phyloP scores from a whole-genome alignment of 2,113 vertebrate species.

The Gadus chalcogrammus region DNA sequence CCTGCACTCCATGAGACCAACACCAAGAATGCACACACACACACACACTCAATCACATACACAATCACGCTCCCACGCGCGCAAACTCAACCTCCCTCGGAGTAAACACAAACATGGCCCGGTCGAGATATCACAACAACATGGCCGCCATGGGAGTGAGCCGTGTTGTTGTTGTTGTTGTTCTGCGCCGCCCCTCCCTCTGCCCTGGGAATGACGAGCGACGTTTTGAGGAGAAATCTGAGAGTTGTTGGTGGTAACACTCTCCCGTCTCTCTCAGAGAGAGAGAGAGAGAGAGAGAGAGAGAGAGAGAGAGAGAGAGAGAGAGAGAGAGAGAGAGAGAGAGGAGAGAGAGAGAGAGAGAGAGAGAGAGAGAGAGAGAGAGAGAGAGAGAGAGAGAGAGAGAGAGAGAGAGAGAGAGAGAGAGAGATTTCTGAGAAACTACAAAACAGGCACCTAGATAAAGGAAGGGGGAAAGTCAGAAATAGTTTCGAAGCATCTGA shows the following conservation, averaged over 20 bases:
- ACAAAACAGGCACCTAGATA: not conserved
- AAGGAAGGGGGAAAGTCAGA: not conserved
- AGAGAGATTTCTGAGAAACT: no score
- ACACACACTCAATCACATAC: conserved; percentile 20
- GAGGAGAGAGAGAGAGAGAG: no score
- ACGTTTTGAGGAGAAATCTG: no score
- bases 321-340: no score
- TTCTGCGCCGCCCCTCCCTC: conserved; percentile 27
- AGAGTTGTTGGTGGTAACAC: no score
- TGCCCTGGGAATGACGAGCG: conserved; percentile 42
- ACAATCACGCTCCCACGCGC: conserved; percentile 14
- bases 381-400: no score
- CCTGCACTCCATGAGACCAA: not conserved
- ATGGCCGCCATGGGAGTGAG: conserved; percentile 46
- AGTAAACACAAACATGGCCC: conserved; percentile 54
- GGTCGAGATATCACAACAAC: conserved; percentile 56
- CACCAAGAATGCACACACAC: not conserved
- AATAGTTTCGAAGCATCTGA: not conserved
- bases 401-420: no score
- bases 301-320: no score
- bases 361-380: no score
- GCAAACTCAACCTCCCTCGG: conserved; percentile 24
- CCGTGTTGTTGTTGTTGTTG: conserved; percentile 30
- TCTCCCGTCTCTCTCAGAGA: no score
- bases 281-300: no score